Base-by-base conservation (phyloP, 35 echinoderm and acorn worm species). In the Apostichopus californicus region DNA sequence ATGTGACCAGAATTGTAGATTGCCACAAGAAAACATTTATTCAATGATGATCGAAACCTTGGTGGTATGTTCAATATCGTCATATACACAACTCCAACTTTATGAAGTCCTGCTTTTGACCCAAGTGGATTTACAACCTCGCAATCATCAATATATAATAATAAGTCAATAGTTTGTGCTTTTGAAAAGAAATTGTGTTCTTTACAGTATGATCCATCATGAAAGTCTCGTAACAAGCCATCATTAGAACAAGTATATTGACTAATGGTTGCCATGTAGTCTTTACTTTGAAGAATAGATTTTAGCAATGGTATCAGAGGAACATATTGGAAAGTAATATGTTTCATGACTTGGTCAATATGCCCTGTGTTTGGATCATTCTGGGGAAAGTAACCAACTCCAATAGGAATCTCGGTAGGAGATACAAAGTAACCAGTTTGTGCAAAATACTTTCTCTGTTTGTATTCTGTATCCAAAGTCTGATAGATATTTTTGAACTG, bases 101-200 rank as follows among this genome's bases (percentile, higher is more conserved):
- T 25, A 46, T 34, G 78, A n/a, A 80, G 26, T 52, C 78, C 78
- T 85, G 81, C 53, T 85, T 85, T 85, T 0, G 81, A 85, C 8
- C 53, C 55, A 55, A 59, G 52, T n/a, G 81, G 81, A 54, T 85
- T 59, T 8, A 58, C 81, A 59, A 85, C 81, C 52, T 71, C 90
- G 59, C 91, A 90, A 15, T 95, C 91, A 87, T 97, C 91, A 22
- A 90, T 82, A 70, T 97, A 97, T 6, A 97, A 77, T 18, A 86
- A 71, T 9, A 96, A 9, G 4, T 80, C 22, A 59, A 91, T 66
- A 57, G 78, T 71, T n/a, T 88, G 52, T 79, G 78, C 63, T 9
- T 93, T 55, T 64, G 52, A 13, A 52, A 91, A 93, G 1, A 93
- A 57, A 22, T 8, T 77, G 34, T 91, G 72, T 10, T 80, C 17